Conservation (phyloP, 2,797 vertebrate species). For the Helostoma temminkii region DNA sequence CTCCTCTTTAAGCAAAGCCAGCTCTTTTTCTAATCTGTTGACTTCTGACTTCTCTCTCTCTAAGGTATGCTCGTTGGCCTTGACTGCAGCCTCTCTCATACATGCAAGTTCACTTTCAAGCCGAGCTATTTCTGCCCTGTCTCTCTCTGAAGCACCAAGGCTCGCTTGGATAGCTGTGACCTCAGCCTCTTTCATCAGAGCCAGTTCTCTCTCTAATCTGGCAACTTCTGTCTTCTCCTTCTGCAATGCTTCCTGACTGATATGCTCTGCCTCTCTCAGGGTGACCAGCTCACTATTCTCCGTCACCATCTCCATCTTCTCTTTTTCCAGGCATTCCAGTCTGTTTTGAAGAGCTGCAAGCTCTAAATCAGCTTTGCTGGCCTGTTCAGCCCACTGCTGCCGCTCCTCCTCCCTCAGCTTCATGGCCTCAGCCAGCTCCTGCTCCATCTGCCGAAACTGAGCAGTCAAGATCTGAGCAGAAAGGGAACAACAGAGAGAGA, state of each 20-base stretch:
- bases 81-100: slow-evolving; percentile 40
- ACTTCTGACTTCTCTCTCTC: slow-evolving; percentile 77
- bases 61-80: slow-evolving; percentile 70
- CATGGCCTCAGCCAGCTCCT: slow-evolving; percentile 80
- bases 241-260: slow-evolving; percentile 69
- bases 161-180: slow-evolving; percentile 45
- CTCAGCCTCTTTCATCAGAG: slow-evolving; percentile 62
- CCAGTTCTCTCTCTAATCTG: slow-evolving; percentile 71
- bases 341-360: slow-evolving; percentile 62
- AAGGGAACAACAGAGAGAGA: background rate
- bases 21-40: slow-evolving; percentile 64
- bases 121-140: slow-evolving; percentile 64
- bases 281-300: slow-evolving; percentile 63
- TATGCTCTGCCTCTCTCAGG: slow-evolving; percentile 60
- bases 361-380: slow-evolving; percentile 65
- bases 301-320: slow-evolving; percentile 48
- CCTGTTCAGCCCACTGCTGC: slow-evolving; percentile 65
- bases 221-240: slow-evolving; percentile 73
- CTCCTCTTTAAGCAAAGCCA: slow-evolving; percentile 59
- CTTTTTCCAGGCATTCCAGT: slow-evolving; percentile 66
- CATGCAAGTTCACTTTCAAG: slow-evolving; percentile 64
- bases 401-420: slow-evolving; percentile 81
- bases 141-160: slow-evolving; percentile 68
- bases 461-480: slow-evolving; percentile 84
- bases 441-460: slow-evolving; percentile 90